Conservation (phyloP, 2,888 invertebrate genomes). For the Schrankia costaestrigalis region DNA sequence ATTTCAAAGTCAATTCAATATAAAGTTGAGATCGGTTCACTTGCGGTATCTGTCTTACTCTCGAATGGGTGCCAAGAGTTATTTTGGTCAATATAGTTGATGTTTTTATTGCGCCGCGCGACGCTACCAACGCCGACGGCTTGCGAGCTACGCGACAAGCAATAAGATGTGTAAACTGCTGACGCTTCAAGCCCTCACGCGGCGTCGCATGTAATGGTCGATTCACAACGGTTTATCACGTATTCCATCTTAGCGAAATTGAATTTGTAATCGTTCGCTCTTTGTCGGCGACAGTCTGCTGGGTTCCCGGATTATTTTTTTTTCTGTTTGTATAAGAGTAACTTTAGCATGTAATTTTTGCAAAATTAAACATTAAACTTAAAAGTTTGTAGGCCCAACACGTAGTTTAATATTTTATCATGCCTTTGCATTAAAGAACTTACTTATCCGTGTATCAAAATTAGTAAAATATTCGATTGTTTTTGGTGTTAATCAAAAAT, state of each 20-base stretch:
- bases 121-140: slow-evolving; percentile 53
- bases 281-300: slow-evolving; percentile 49
- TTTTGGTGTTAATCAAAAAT: too few species aligned
- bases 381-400: too few species aligned
- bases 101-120: slow-evolving; percentile 78
- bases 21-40: slow-evolving; percentile 53
- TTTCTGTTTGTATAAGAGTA: slow-evolving; percentile 37
- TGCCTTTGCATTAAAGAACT: too few species aligned
- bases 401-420: too few species aligned
- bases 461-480: too few species aligned
- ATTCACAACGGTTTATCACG: slow-evolving; percentile 75
- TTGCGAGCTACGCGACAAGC: slow-evolving; percentile 59
- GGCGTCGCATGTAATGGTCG: slow-evolving; percentile 69
- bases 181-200: slow-evolving; percentile 58
- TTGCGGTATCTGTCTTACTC: slow-evolving; percentile 65
- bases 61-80: slow-evolving; percentile 77
- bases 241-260: slow-evolving; percentile 68
- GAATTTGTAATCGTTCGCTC: slow-evolving; percentile 62
- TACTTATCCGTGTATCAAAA: too few species aligned
- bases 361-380: too few species aligned
- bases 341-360: too few species aligned
- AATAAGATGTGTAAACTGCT: slow-evolving; percentile 71
- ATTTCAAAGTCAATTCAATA: too few species aligned
- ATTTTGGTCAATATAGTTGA: slow-evolving; percentile 78
- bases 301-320: slow-evolving; percentile 63